Evolutionary conservation across 1,140 invertebrate genomes (phyloP).

Genomic region (Hetaerina americana): DNA sequence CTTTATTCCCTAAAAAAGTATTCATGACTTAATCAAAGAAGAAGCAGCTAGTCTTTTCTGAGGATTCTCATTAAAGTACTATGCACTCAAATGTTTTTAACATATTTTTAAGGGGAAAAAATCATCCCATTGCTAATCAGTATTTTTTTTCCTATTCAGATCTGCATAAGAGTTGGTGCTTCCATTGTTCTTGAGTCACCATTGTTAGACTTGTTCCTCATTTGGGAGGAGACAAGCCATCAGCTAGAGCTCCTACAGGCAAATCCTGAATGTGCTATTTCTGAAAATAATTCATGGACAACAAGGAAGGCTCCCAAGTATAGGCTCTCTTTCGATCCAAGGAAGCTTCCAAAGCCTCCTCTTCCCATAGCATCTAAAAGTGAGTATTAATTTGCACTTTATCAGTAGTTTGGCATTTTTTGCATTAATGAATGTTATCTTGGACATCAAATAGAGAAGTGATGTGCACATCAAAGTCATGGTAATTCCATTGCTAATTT

Average conservation of each 20-base stretch:
- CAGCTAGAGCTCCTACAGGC: conserved; percentile 73
- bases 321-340: conserved; percentile 55
- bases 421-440: not conserved
- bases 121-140: too few species aligned
- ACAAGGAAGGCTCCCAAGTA: conserved; percentile 41
- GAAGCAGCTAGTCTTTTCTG: too few species aligned
- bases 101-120: too few species aligned
- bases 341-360: conserved; percentile 21
- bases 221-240: conserved; percentile 95
- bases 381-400: not conserved
- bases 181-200: conserved; percentile 44
- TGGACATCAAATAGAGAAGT: too few species aligned
- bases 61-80: too few species aligned
- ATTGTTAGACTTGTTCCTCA: conserved; percentile 52
- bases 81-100: too few species aligned
- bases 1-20: too few species aligned
- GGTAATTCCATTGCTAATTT: too few species aligned
- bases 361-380: not conserved
- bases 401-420: not conserved
- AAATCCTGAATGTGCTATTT: conserved; percentile 57
- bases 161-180: conserved; percentile 44
- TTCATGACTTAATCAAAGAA: too few species aligned
- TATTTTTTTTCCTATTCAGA: conserved; percentile 27
- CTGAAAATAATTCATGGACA: conserved; percentile 53
- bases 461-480: too few species aligned